Percentiles rank a stretch among this genome's conserved stretches.
Conservation (phyloP, 2,797 vertebrate species). For the Octomys mimax region DNA sequence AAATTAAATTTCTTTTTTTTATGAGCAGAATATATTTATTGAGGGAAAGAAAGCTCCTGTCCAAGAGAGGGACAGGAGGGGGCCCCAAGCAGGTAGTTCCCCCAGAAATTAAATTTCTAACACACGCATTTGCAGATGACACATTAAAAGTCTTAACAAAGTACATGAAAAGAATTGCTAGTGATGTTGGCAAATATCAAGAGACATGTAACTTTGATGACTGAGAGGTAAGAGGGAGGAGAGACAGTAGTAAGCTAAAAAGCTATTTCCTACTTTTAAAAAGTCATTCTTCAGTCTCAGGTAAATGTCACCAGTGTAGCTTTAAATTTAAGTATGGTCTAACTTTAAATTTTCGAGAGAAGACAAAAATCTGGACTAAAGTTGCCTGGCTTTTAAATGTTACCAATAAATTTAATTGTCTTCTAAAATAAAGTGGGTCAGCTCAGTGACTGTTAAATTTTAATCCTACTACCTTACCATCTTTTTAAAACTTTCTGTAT, state of each 20-base stretch:
- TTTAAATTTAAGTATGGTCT: neutral
- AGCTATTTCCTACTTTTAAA: neutral
- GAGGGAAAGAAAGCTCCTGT: no score
- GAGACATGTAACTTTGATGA: neutral
- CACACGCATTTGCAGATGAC: neutral
- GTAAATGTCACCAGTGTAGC: neutral
- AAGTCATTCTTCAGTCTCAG: neutral
- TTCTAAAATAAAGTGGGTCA: conserved; percentile 2
- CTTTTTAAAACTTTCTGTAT: neutral
- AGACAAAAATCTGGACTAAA: neutral
- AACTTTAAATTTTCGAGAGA: neutral
- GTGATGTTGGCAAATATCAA: neutral
- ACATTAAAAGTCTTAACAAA: neutral
- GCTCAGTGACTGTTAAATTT: neutral
- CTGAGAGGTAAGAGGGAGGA: neutral
- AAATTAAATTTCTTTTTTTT: neutral
- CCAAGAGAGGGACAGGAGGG: no score
- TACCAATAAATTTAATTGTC: conserved; percentile 30
- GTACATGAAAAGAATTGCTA: neutral
- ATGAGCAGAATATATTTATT: no score
- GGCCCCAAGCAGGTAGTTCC: no score
- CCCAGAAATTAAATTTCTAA: neutral
- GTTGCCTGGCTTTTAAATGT: neutral
- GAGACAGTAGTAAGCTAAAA: neutral
- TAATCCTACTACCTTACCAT: neutral